Evolutionary conservation across 2,797 vertebrate species (phyloP).

Genomic region (Sphaeramia orbicularis): DNA sequence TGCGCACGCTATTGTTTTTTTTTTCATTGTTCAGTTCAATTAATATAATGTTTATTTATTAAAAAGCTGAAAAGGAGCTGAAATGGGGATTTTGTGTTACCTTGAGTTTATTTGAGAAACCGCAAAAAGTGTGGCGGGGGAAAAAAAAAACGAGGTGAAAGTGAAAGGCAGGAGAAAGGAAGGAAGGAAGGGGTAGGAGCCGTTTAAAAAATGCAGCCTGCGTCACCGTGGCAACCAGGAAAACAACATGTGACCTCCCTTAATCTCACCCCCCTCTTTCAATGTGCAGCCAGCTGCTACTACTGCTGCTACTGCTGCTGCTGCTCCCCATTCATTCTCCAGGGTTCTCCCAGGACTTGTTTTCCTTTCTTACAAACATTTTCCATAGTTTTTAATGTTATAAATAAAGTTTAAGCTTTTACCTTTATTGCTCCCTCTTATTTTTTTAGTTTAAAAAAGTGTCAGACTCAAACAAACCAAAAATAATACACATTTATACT

Average conservation of each 20-base stretch:
- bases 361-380: no score
- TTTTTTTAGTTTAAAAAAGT: no score
- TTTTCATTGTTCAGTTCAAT: no score
- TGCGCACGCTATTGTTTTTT: no score
- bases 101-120: background rate
- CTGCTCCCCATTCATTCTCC: constrained; percentile 28
- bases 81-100: background rate
- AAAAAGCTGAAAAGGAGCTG: background rate
- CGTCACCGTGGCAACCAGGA: constrained; percentile 51
- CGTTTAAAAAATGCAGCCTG: constrained; percentile 62
- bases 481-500: no score
- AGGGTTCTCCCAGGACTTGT: no score
- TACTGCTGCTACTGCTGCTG: constrained; percentile 24
- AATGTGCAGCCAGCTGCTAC: constrained; percentile 9
- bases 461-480: no score
- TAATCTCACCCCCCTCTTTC: constrained; percentile 1
- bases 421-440: no score
- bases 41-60: background rate
- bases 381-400: no score
- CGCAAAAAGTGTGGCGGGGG: no score
- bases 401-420: no score
- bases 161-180: constrained; percentile 8
- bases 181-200: background rate
- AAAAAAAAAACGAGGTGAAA: constrained; percentile 1
- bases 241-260: constrained; percentile 49